phyloP scores from a whole-genome alignment of 2,888 invertebrate species.

The Coenonympha glycerion region DNA sequence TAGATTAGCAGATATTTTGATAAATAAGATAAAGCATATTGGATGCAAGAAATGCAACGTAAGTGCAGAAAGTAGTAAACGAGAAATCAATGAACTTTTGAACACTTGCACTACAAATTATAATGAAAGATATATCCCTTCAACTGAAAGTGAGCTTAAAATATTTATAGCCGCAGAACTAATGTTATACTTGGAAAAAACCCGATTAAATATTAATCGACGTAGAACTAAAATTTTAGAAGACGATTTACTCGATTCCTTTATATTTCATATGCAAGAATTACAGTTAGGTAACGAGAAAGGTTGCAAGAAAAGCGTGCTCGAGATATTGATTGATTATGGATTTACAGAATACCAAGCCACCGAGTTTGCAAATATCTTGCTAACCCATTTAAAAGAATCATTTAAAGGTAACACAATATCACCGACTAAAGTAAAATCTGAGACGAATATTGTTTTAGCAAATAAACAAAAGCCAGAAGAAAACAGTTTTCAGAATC shows the following conservation, averaged over 20 bases:
- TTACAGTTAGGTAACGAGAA: constrained; percentile 31
- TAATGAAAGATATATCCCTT: constrained; percentile 29
- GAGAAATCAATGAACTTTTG: not conserved
- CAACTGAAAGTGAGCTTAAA: constrained; percentile 38
- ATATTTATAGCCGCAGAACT: constrained; percentile 37
- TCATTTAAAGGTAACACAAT: constrained; percentile 21
- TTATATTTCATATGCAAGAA: constrained; percentile 38
- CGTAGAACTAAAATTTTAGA: constrained; percentile 34
- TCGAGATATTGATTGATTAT: constrained; percentile 33
- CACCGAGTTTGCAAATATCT: constrained; percentile 33
- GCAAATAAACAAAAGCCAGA: constrained; percentile 28
- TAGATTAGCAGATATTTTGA: constrained; percentile 37
- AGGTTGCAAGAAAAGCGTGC: constrained; percentile 36
- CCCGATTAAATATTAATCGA: constrained; percentile 27
- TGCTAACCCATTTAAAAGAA: constrained; percentile 32
- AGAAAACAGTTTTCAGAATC: not conserved
- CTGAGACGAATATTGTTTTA: constrained; percentile 38
- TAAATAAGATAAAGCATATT: constrained; percentile 30
- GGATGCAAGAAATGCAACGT: constrained; percentile 1
- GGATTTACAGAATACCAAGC: constrained; percentile 37
- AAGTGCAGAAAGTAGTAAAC: constrained; percentile 2
- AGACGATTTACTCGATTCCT: constrained; percentile 39
- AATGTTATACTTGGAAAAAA: constrained; percentile 32
- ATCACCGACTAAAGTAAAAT: constrained; percentile 9
- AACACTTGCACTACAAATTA: constrained; percentile 7